A percentile compares a stretch with the other conserved stretches of the same genome.
phyloP scores from a whole-genome alignment of 2,113 vertebrate species.

The Corapipo altera region DNA sequence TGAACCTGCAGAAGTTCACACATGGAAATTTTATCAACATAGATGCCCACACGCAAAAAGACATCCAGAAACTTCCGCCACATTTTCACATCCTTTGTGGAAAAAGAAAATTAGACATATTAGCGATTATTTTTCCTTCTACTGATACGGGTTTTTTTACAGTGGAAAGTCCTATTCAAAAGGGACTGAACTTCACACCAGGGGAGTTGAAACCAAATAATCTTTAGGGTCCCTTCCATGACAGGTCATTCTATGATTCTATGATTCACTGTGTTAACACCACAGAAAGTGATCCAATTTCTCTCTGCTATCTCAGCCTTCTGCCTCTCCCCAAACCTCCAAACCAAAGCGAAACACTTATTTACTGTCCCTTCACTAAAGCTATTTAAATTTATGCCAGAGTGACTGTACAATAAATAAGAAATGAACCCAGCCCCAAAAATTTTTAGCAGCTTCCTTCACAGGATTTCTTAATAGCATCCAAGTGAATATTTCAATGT shows the following conservation, averaged over 20 bases:
- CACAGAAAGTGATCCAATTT: background rate
- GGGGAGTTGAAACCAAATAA: accelerated
- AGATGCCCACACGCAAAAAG: background rate
- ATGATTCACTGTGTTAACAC: background rate
- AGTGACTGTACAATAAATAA: background rate
- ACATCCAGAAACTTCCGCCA: background rate
- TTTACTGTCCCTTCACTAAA: background rate
- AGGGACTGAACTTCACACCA: background rate
- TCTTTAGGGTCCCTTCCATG: background rate
- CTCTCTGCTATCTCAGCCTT: accelerated
- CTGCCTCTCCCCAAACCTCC: background rate
- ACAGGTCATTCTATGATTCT: background rate
- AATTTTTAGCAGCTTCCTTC: background rate
- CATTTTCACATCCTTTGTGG: background rate
- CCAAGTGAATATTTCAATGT: background rate
- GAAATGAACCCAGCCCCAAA: background rate
- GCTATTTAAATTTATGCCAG: background rate
- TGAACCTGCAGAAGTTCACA: background rate
- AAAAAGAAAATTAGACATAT: accelerated
- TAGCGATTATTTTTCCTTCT: background rate
- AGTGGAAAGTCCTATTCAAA: background rate
- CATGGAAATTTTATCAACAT: background rate
- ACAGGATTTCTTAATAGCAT: background rate
- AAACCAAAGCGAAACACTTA: background rate
- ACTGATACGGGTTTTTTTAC: accelerated